A percentile compares a stretch with the other conserved stretches of the same genome.
These are phyloP conservation scores for Otolemur garnettii DNA, from an alignment of 2,113 vertebrate species.

Conservation along the genomic window DNA sequence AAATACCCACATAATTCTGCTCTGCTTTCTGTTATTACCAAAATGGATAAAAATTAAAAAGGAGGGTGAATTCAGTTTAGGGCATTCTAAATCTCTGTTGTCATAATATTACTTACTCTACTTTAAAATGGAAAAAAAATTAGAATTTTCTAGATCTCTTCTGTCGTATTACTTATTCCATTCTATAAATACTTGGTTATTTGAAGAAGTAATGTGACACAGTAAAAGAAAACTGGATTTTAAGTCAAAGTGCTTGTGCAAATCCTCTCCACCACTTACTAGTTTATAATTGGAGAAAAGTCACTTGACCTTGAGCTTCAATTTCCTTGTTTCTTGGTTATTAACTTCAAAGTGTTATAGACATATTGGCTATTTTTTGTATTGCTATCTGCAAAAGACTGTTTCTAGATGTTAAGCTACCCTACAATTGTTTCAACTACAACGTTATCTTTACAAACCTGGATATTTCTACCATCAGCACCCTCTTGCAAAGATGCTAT, in stretches of 20 bases:
- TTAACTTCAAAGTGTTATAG: not conserved
- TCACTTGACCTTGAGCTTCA: not conserved
- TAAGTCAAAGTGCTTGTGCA: conserved; percentile 33
- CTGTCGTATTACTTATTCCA: not conserved
- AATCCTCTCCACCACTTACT: not conserved
- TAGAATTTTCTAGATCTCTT: not conserved
- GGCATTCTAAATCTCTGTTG: not conserved
- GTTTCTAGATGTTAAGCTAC: not conserved
- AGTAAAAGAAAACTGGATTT: conserved; percentile 37
- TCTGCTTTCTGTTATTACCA: not conserved
- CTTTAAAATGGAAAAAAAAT: not conserved
- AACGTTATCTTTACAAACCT: conserved; percentile 17
- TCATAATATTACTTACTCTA: no score
- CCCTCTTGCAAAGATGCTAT: conserved; percentile 26
- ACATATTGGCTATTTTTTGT: not conserved
- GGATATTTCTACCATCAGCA: not conserved
- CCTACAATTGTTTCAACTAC: not conserved
- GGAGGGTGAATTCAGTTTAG: not conserved
- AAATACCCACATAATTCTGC: not conserved
- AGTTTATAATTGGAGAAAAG: not conserved
- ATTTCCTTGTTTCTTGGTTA: not conserved
- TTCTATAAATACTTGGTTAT: not conserved
- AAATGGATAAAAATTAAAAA: not conserved
- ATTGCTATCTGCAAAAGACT: not conserved
- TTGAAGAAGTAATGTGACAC: not conserved